phyloP scores from a whole-genome alignment of 2,113 vertebrate species.

The Otis tarda region DNA sequence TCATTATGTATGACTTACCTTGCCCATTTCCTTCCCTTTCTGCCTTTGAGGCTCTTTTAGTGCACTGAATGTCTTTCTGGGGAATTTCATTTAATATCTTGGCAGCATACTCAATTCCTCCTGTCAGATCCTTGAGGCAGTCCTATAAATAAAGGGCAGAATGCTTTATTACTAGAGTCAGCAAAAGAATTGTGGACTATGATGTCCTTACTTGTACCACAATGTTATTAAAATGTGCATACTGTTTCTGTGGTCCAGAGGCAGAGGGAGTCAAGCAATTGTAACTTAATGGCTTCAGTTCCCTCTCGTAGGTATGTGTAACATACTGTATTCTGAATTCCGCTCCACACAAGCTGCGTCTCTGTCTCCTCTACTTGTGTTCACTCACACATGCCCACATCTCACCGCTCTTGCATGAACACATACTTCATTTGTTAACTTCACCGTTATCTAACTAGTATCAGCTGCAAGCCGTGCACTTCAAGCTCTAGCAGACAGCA shows the following conservation, averaged over 20 bases:
- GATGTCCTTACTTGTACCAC: conserved; percentile 48
- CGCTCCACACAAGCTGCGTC: background rate
- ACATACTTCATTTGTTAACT: background rate
- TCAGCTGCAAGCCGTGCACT: background rate
- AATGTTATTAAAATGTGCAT: conserved; percentile 17
- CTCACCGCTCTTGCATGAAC: background rate
- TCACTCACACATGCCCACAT: background rate
- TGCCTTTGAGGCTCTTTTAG: conserved; percentile 69
- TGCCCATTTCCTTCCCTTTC: conserved; percentile 62
- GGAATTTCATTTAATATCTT: conserved; percentile 78
- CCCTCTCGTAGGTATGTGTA: background rate
- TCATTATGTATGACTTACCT: conserved; percentile 71
- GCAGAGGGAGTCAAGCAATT: background rate
- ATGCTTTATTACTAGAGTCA: conserved; percentile 67
- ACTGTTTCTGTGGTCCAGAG: background rate
- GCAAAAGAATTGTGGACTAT: conserved; percentile 57
- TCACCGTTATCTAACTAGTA: background rate
- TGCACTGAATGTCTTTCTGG: conserved; percentile 68
- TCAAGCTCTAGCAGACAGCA: background rate
- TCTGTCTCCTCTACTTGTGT: background rate
- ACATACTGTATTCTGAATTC: background rate
- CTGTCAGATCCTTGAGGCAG: conserved; percentile 73
- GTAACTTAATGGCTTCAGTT: background rate
- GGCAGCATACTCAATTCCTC: conserved; percentile 71
- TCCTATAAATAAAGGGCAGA: conserved; percentile 74